Conservation (phyloP, 2,888 invertebrate species). For the Lypha dubia region DNA sequence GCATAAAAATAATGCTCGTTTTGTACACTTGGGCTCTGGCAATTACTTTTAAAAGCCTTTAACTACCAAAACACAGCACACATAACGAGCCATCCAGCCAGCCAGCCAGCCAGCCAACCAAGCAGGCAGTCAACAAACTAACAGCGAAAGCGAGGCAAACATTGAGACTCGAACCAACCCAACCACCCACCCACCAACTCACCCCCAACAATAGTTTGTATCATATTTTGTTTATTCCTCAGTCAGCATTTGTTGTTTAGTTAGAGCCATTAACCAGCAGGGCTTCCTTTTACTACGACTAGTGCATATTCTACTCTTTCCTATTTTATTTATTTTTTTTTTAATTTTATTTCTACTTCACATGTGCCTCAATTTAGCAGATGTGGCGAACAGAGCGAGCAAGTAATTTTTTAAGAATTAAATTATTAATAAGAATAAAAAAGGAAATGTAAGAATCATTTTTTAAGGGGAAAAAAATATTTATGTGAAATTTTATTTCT, state of each 20-base stretch:
- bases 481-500: neutral
- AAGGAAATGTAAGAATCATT: constrained; percentile 28
- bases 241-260: constrained; percentile 46
- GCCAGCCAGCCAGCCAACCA: constrained; percentile 55
- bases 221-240: neutral
- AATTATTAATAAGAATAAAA: constrained; percentile 59
- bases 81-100: neutral
- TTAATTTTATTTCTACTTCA: constrained; percentile 35
- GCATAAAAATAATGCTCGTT: constrained; percentile 72
- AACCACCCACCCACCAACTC: constrained; percentile 68
- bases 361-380: constrained; percentile 61
- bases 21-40: constrained; percentile 75
- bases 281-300: constrained; percentile 27
- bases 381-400: constrained; percentile 35
- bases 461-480: neutral
- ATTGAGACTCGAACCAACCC: constrained; percentile 73
- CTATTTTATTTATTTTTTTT: neutral
- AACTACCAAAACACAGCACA: constrained; percentile 66
- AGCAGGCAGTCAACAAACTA: constrained; percentile 26
- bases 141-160: constrained; percentile 64
- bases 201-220: constrained; percentile 43
- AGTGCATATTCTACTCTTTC: neutral
- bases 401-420: constrained; percentile 56
- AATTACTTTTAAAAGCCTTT: constrained; percentile 79
- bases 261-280: constrained; percentile 66